phyloP scores from a whole-genome alignment of 2,113 vertebrate species.

The Casuarius casuarius region DNA sequence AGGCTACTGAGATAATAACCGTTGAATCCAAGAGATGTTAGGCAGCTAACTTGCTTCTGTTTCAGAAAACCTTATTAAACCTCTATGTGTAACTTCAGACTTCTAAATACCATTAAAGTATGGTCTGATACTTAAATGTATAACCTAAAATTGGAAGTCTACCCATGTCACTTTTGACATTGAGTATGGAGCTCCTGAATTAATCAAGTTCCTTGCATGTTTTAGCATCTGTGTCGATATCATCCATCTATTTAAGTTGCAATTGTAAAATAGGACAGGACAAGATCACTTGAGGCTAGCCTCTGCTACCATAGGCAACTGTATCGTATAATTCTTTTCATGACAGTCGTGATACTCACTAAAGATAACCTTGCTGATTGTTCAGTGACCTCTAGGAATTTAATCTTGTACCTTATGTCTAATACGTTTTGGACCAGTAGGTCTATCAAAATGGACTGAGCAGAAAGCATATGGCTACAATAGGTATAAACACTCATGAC shows the following conservation, averaged over 20 bases:
- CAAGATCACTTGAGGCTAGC: neutral
- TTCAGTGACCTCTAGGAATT: neutral
- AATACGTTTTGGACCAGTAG: neutral
- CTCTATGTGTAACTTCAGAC: neutral
- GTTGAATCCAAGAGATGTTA: neutral
- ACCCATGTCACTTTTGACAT: neutral
- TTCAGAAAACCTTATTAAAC: neutral
- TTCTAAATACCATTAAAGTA: neutral
- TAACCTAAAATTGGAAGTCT: neutral
- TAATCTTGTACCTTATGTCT: neutral
- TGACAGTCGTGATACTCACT: neutral
- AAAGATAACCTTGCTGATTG: neutral
- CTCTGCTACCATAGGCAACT: neutral
- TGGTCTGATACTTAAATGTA: neutral
- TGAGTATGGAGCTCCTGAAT: neutral
- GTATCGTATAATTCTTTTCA: neutral
- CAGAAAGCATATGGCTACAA: neutral
- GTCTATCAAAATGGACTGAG: neutral
- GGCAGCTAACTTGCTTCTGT: neutral
- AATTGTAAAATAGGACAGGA: neutral
- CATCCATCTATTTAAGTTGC: fast-evolving
- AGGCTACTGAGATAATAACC: neutral
- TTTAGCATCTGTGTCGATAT: neutral
- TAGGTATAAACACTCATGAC: fast-evolving
- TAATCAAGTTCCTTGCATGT: neutral